Base-by-base conservation (phyloP, 2,888 invertebrate genomes). In the Adelognathus sp. region DNA sequence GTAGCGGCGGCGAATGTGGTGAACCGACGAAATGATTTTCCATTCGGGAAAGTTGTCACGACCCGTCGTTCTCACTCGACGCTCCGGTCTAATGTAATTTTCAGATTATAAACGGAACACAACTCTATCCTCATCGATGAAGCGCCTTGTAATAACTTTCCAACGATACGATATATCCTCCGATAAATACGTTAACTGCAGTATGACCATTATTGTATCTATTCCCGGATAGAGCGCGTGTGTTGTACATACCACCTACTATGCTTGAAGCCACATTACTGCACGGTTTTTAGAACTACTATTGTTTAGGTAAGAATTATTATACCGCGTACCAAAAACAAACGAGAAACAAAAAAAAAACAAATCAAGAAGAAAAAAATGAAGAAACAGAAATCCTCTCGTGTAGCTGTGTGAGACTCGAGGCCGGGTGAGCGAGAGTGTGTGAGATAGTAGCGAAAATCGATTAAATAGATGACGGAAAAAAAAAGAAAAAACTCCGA, bases 191-290 rank as follows among this genome's bases (percentile, higher is more conserved):
- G 67, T 83, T 50, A 82, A 82, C 81, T 70, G 58, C 83, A 46
- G 21, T 50, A 33, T 33, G 31, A 21, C 31, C 33, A 36, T 50
- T 56, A 52, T 33, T 54, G 14, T 60, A 52, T 61, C 52, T 72
- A 58, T 41, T 52, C 27, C 36, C 16, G 58, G 71, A 79, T 79
- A 86, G 83, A 83, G 84, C 82, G 87, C 87, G 87, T 87, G 88
- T 86, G 83, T 86, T 90, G 88, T 90, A 90, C 83, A 90, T 89
- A 89, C 87, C 86, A 89, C 86, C 83, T 83, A 85, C 83, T 82
- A 87, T 84, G 88, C 88, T 89, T 89, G 82, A 85, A 81, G 85
- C 83, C 86, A 84, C 84, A 84, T 85, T 78, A 86, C 86, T 86
- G 83, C 83, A 86, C 77, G 83, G 86, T 87, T 81, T 82, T 87